Evolutionary conservation across 1,140 invertebrate genomes (phyloP).

Genomic region (Mactra quadrangularis): DNA sequence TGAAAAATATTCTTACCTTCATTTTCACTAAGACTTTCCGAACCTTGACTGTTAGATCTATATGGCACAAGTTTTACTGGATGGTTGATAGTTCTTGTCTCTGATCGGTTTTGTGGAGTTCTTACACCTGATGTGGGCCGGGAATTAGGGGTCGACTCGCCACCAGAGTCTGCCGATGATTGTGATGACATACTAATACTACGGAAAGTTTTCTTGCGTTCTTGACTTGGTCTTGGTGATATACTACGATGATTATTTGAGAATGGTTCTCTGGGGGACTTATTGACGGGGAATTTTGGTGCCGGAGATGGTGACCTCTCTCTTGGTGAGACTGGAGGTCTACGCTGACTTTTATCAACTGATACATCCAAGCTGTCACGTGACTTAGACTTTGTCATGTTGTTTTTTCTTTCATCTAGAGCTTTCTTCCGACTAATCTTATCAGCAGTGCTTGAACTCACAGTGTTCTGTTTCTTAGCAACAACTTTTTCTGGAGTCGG

Average conservation of each 20-base stretch:
- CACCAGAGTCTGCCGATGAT: constrained; percentile 70
- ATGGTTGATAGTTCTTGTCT: constrained; percentile 75
- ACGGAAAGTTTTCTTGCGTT: constrained; percentile 66
- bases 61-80: constrained; percentile 28
- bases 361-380: constrained; percentile 38
- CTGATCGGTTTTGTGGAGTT: constrained; percentile 64
- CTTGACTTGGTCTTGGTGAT: constrained; percentile 42
- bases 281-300: constrained; percentile 20
- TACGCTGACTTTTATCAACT: constrained; percentile 35
- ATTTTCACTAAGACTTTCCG: constrained; percentile 50
- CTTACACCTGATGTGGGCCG: constrained; percentile 32
- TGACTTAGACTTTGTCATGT: background rate
- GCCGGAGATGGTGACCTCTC: constrained; percentile 58
- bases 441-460: constrained; percentile 8
- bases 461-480: constrained; percentile 14
- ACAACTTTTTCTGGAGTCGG: constrained; percentile 9
- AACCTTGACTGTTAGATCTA: constrained; percentile 20
- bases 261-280: constrained; percentile 28
- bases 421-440: constrained; percentile 22
- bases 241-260: constrained; percentile 37
- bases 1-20: constrained; percentile 12
- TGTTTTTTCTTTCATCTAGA: constrained; percentile 18
- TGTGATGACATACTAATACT: constrained; percentile 70
- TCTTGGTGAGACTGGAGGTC: constrained; percentile 58
- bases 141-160: constrained; percentile 41